phyloP scores from a whole-genome alignment of 2,113 vertebrate species.

The Pimephales promelas region DNA sequence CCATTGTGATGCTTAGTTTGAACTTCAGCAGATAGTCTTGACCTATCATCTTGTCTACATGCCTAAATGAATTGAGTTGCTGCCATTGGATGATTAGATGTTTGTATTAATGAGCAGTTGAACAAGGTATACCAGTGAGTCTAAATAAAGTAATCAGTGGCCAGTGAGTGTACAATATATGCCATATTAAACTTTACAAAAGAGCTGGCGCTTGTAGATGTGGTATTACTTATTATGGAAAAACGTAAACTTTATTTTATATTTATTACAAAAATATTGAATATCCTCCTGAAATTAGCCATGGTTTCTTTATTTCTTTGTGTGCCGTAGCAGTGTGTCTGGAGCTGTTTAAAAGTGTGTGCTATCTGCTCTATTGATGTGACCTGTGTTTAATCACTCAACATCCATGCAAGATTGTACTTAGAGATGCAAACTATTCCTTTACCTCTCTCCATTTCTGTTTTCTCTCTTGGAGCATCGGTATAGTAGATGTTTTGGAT shows the following conservation, averaged over 20 bases:
- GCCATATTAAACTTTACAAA: neutral
- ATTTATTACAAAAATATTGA: neutral
- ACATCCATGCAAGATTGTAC: constrained; percentile 48
- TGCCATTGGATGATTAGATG: too few relatives aligned
- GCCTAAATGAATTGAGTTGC: too few relatives aligned
- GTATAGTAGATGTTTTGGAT: constrained; percentile 50
- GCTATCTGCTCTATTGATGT: constrained; percentile 77
- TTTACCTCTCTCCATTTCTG: constrained; percentile 22
- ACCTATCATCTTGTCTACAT: too few relatives aligned
- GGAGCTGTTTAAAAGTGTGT: constrained; percentile 71
- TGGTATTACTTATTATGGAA: neutral
- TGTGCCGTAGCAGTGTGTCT: constrained; percentile 56
- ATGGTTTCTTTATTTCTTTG: neutral
- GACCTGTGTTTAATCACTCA: constrained; percentile 59
- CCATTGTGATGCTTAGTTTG: too few relatives aligned
- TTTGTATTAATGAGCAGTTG: too few relatives aligned
- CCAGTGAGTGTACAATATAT: too few relatives aligned
- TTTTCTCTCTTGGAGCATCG: constrained; percentile 40
- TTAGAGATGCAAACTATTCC: constrained; percentile 46
- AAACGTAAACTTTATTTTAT: neutral
- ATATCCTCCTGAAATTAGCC: neutral
- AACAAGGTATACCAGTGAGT: too few relatives aligned
- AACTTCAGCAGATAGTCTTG: too few relatives aligned
- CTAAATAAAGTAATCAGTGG: too few relatives aligned
- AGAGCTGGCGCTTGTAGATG: neutral